Percentiles rank a stretch among this genome's conserved stretches.
These are phyloP conservation scores for Pyxicephalus adspersus DNA, from an alignment of 2,113 vertebrate genomes.

Conservation along the genomic window DNA sequence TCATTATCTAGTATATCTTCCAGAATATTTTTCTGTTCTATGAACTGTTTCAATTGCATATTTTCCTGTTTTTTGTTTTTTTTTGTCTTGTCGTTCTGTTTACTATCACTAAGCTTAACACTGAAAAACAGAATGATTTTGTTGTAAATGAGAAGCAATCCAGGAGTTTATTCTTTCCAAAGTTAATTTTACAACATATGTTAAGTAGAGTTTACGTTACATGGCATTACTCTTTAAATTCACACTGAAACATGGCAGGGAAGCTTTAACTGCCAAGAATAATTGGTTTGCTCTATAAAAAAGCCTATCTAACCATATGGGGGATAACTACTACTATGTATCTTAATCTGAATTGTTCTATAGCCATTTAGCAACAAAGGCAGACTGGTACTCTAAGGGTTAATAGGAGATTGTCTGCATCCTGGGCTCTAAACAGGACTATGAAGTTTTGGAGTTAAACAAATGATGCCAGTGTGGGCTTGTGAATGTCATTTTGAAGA, in stretches of 20 bases:
- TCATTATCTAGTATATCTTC: no score
- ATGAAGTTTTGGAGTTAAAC: constrained; percentile 34
- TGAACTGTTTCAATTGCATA: no score
- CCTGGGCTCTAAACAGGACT: background rate
- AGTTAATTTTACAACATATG: constrained; percentile 26
- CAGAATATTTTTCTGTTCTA: no score
- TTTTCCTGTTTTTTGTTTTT: background rate
- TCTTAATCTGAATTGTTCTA: constrained; percentile 40
- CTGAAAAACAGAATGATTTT: background rate
- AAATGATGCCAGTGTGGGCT: constrained; percentile 34
- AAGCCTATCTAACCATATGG: constrained; percentile 44
- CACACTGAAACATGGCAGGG: constrained; percentile 48
- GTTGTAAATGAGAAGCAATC: background rate
- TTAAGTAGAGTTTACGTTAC: constrained; percentile 45
- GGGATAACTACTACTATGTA: constrained; percentile 39
- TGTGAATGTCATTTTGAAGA: constrained; percentile 32
- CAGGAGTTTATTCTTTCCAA: background rate
- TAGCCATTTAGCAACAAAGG: background rate
- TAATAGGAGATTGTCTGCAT: background rate
- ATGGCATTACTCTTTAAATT: constrained; percentile 18
- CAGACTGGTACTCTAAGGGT: background rate
- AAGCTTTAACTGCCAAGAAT: constrained; percentile 41
- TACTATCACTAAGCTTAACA: background rate
- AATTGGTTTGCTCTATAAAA: constrained; percentile 48
- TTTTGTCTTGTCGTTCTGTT: no score